These are phyloP conservation scores for Falco columbarius DNA, from an alignment of 2,797 vertebrate species.

Conservation along the genomic window DNA sequence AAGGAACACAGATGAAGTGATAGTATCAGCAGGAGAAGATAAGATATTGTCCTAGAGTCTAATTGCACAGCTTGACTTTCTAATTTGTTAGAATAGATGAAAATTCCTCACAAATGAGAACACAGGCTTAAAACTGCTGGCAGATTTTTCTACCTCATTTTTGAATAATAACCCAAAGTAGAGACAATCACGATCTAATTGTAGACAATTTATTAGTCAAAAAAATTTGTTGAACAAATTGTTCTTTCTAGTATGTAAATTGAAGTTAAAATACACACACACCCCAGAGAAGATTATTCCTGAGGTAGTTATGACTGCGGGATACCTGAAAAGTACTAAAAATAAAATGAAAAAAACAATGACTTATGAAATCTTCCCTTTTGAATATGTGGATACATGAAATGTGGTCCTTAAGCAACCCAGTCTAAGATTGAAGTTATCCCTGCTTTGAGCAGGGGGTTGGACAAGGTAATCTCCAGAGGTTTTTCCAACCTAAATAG, in stretches of 20 bases:
- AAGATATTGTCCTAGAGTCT: not conserved
- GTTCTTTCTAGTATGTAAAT: not conserved
- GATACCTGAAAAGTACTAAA: not conserved
- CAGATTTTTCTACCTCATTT: not conserved
- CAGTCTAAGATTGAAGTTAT: not conserved
- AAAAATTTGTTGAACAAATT: not conserved
- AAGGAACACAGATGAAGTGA: not conserved
- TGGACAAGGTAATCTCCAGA: not conserved
- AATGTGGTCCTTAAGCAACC: not conserved
- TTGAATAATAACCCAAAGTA: not conserved
- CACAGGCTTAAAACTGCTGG: not conserved
- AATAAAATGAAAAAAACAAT: not conserved
- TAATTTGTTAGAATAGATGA: not conserved
- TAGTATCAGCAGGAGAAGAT: not conserved
- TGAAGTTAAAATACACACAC: not conserved
- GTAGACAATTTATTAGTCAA: not conserved
- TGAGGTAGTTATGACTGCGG: not conserved
- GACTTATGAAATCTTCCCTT: not conserved
- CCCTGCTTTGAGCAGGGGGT: not conserved
- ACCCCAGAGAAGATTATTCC: not conserved
- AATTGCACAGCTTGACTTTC: slow-evolving; percentile 28
- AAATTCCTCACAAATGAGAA: not conserved
- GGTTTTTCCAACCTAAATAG: not conserved
- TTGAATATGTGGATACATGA: not conserved
- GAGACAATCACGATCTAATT: not conserved